phyloP scores from a whole-genome alignment of 2,113 vertebrate species.

The Hippocampus comes region DNA sequence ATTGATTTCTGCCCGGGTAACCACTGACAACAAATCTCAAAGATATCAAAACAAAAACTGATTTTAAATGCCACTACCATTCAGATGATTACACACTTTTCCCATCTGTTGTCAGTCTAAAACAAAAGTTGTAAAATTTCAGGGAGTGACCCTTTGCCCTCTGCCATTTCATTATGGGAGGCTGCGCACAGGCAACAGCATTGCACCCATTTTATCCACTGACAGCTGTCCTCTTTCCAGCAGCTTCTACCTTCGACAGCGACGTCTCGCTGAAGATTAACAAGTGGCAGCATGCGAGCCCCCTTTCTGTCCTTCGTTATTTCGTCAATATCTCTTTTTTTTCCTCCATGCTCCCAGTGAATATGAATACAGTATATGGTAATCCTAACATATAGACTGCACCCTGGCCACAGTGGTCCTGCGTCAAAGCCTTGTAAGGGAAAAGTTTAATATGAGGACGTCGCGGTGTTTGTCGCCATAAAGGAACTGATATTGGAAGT shows the following conservation, averaged over 20 bases:
- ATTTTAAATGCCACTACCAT: conserved; percentile 1
- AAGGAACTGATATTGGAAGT: conserved; percentile 65
- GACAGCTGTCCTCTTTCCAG: conserved; percentile 77
- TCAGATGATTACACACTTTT: neutral
- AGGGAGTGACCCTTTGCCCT: conserved; percentile 68
- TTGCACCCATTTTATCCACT: conserved; percentile 75
- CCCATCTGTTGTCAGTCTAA: neutral
- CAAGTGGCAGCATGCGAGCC: conserved; percentile 48
- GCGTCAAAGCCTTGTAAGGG: conserved; percentile 70
- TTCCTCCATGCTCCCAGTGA: neutral
- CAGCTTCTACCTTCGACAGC: conserved; percentile 75
- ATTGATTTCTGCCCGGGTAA: neutral
- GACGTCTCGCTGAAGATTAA: conserved; percentile 60
- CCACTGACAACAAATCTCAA: neutral
- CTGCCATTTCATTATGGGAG: conserved; percentile 62
- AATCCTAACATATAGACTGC: neutral
- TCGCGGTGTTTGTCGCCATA: conserved; percentile 39
- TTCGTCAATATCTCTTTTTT: neutral
- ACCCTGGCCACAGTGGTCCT: conserved; percentile 29
- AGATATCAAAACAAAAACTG: neutral
- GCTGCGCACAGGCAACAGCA: conserved; percentile 46
- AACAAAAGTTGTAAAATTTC: conserved; percentile 37
- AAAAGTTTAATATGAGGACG: conserved; percentile 68
- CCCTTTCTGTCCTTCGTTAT: neutral
- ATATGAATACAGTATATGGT: neutral